Evolutionary conservation across 2,113 vertebrate species (phyloP).

Genomic region (Pagrus major): DNA sequence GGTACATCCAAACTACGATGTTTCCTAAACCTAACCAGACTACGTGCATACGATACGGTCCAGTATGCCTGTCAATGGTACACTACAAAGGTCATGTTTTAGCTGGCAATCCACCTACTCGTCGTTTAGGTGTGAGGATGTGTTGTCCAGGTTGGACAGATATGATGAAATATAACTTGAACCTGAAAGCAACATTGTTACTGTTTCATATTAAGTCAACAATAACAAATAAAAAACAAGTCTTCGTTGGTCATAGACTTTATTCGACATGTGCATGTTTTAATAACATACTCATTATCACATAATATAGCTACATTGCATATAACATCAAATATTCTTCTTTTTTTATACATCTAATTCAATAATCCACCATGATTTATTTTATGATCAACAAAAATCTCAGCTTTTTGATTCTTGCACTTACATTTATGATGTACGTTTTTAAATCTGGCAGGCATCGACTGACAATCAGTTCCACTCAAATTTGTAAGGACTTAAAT

Average conservation of each 20-base stretch:
- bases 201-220: background rate
- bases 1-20: too few species aligned
- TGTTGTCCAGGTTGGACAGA: background rate
- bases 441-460: slow-evolving; percentile 78
- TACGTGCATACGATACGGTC: too few species aligned
- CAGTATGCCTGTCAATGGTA: too few species aligned
- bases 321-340: slow-evolving; percentile 80
- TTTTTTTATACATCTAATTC: slow-evolving; percentile 73
- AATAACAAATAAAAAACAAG: slow-evolving; percentile 8
- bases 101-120: too few species aligned
- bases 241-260: slow-evolving; percentile 77
- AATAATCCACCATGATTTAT: slow-evolving; percentile 80
- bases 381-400: slow-evolving; percentile 56
- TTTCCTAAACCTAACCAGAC: too few species aligned
- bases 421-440: slow-evolving; percentile 68
- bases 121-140: too few species aligned
- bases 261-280: slow-evolving; percentile 84
- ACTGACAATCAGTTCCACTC: slow-evolving; percentile 73
- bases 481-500: slow-evolving; percentile 63
- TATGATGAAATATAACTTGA: background rate
- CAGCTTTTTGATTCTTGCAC: slow-evolving; percentile 62
- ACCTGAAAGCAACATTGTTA: background rate
- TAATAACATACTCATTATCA: slow-evolving; percentile 81
- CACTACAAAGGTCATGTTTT: too few species aligned
- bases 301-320: slow-evolving; percentile 84